A percentile compares a stretch with the other conserved stretches of the same genome.
These are phyloP conservation scores for Leptopterna dolabrata DNA, from an alignment of 2,888 invertebrate genomes.

Conservation along the genomic window DNA sequence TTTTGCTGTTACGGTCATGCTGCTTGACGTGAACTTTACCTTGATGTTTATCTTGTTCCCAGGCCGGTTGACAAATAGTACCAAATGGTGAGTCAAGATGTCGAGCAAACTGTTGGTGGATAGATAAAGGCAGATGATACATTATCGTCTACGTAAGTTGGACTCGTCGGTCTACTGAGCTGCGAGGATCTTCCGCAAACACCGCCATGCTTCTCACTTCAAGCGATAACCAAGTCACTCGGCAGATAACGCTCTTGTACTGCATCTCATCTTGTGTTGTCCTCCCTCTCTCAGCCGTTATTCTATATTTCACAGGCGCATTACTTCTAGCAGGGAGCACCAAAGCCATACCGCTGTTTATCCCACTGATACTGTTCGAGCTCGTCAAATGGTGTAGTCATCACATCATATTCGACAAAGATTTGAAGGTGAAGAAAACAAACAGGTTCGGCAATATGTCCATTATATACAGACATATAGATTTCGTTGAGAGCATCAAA, in stretches of 20 bases:
- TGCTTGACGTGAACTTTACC: too few relatives aligned
- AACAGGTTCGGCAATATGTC: constrained; percentile 33
- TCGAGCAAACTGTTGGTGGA: too few relatives aligned
- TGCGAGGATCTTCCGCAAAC: not conserved
- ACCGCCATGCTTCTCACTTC: constrained; percentile 40
- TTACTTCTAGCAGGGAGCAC: constrained; percentile 44
- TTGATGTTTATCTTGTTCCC: too few relatives aligned
- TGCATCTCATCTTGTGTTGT: constrained; percentile 46
- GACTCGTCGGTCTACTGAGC: not conserved
- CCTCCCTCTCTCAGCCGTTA: not conserved
- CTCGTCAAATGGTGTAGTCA: constrained; percentile 53
- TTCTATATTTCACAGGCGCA: not conserved
- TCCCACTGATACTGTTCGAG: constrained; percentile 49
- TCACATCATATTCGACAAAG: constrained; percentile 53
- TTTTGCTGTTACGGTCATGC: too few relatives aligned
- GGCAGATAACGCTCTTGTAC: constrained; percentile 53
- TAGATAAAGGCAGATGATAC: not conserved
- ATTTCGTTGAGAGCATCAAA: constrained; percentile 67
- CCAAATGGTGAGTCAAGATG: not conserved
- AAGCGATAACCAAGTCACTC: constrained; percentile 47
- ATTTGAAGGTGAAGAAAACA: constrained; percentile 51
- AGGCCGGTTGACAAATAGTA: too few relatives aligned
- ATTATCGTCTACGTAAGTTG: too few relatives aligned
- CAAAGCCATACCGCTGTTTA: constrained; percentile 37
- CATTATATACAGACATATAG: constrained; percentile 39